These are phyloP conservation scores for Tenthredo mesomela DNA, from an alignment of 2,888 invertebrate species.

Conservation along the genomic window DNA sequence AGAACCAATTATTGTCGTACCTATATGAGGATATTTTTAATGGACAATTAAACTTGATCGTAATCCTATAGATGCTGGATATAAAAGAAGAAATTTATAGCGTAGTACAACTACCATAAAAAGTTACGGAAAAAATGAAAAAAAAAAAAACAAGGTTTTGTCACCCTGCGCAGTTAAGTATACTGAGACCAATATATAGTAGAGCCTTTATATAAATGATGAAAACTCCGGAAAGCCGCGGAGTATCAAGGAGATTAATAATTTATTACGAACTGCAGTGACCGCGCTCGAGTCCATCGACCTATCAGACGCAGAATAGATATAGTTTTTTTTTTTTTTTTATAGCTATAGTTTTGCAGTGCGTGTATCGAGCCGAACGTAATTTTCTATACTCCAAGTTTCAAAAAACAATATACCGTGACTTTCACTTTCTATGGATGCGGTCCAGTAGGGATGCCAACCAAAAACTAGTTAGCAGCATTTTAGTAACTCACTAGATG, in stretches of 20 bases:
- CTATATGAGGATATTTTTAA: too few species aligned
- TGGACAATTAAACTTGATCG: too few species aligned
- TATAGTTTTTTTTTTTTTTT: too few species aligned
- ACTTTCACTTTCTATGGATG: too few species aligned
- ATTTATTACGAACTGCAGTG: slow-evolving; percentile 31
- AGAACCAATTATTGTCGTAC: too few species aligned
- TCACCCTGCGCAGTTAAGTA: neutral
- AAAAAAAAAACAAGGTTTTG: neutral
- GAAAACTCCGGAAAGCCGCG: neutral
- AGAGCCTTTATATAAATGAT: neutral
- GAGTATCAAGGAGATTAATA: slow-evolving; percentile 10
- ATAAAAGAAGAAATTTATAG: too few species aligned
- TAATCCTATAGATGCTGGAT: too few species aligned
- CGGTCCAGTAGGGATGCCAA: too few species aligned
- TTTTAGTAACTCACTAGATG: too few species aligned
- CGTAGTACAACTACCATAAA: too few species aligned
- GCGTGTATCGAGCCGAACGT: neutral
- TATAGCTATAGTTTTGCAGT: neutral
- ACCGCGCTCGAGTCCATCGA: slow-evolving; percentile 30
- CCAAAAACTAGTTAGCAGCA: too few species aligned
- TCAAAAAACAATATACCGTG: neutral
- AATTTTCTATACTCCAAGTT: neutral
- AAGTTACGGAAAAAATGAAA: too few species aligned
- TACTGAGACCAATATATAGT: neutral
- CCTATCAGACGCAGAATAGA: neutral